Base-by-base conservation (phyloP, 37 sponge, comb jelly and placozoan species). In the Chondrosia reniformis region DNA sequence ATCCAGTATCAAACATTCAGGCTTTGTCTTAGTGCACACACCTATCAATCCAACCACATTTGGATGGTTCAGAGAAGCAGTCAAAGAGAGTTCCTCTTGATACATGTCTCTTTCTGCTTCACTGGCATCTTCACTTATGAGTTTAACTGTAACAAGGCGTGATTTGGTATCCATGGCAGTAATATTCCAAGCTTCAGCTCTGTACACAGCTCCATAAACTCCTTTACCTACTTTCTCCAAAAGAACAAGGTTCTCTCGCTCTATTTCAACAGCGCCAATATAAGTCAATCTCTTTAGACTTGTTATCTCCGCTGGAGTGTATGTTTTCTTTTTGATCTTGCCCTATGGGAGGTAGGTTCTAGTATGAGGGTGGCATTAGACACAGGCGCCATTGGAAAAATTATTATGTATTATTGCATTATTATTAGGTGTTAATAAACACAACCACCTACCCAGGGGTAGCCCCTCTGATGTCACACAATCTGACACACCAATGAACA, bases 21-120 rank as follows among this genome's bases (percentile, higher is more conserved):
- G 90, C 4, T 81, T 52, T 25, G 82, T 80, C 13, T 86, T 40
- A 5, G 81, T 86, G 56, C 84, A 90, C 37, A 86, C 73, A 0
- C 79, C 91, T 4, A 90, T 63, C n/a, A 86, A 10, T 0, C 81
- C 84, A 19, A 86, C 87, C 12, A 90, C 87, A 76, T 90, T 82
- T 24, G 76, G 55, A 33, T 90, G 91, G 33, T 74, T 86, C 39
- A 90, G 63, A 25, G 72, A n/a, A 0, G 84, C 33, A 33, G 86
- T 63, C 34, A 80, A 27, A 4, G 42, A 61, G 0, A 90, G 79
- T 30, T 90, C 91, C 10, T 75, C 57, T 27, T 83, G 44, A 30
- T 83, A 86, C 31, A 40, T 19, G 0, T 42, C 76, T 34, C 46
- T 36, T 42, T 69, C 28, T 19, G 49, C 59, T 3, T 76, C 73